Base-by-base conservation (phyloP, 2,888 invertebrate species). In the Apantesis nais region DNA sequence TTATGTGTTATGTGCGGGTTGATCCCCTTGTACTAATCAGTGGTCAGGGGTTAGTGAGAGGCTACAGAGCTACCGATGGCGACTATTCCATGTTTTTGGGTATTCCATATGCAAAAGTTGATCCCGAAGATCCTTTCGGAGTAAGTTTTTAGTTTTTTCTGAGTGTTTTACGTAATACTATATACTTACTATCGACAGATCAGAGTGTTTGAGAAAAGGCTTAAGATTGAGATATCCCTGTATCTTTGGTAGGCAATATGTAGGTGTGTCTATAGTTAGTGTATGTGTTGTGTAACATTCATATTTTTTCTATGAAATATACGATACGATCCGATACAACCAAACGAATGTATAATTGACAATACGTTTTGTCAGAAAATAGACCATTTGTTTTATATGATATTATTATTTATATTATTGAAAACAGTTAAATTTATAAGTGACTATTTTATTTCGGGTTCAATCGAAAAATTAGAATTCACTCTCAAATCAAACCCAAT, bases 31-130 rank as follows among this genome's bases (percentile, higher is more conserved):
- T 95, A 19, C 77, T 92, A 7, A 86, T 92, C 52, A 83, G 68
- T 68, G 81, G 86, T 12, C 94, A 95, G 83, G 95, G 94, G 1
- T 74, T 95, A 39, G 89, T 95, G 34, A 88, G 90, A 76, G 95
- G 95, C 19, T 86, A 88, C 55, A 92, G 83, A 70, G 89, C 93
- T 0, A 81, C 78, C 7, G 90, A 94, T 80, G 93, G 93, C 25
- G 89, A 89, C 52, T 95, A 93, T 66, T 92, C 94, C 0, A 81
- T 84, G 62, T 95, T 95, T 76, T 79, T 93, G 64, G 95, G 95
- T 64, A 88, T 95, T 69, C 95, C 95, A 9, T 95, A 94, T 74
- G 95, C 93, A 31, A 77, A 83, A 75, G 89, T 95, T 22, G 89
- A 94, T 76, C 72, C 78, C 61, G 82, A 85, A 64, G 88, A 94